Percentiles rank a stretch among this genome's conserved stretches.
These are phyloP conservation scores for Lithosia quadra DNA, from an alignment of 2,888 invertebrate genomes.

Conservation along the genomic window DNA sequence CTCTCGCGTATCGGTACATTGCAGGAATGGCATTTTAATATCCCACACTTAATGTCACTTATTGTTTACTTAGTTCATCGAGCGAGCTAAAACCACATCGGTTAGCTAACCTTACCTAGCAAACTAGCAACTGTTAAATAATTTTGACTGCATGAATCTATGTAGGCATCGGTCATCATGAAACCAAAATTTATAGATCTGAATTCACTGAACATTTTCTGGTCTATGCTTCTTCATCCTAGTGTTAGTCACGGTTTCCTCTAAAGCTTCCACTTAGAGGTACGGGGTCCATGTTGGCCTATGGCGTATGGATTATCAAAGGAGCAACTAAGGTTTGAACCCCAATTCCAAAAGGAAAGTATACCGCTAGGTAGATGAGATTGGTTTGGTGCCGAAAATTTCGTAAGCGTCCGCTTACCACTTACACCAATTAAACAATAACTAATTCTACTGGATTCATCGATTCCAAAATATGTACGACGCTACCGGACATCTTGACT, in stretches of 20 bases:
- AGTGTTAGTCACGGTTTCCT: too few species aligned
- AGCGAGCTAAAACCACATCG: slow-evolving; percentile 70
- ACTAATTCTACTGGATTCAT: too few species aligned
- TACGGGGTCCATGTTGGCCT: too few species aligned
- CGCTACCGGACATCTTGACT: too few species aligned
- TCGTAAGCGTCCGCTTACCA: too few species aligned
- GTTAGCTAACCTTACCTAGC: slow-evolving; percentile 23
- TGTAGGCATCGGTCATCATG: neutral
- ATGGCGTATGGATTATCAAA: too few species aligned
- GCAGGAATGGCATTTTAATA: slow-evolving; percentile 85
- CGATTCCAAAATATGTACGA: too few species aligned
- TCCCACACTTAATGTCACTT: slow-evolving; percentile 80
- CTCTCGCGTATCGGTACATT: slow-evolving; percentile 80
- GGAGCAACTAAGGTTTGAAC: neutral
- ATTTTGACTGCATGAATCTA: neutral
- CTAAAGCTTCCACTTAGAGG: too few species aligned
- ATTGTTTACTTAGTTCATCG: slow-evolving; percentile 82
- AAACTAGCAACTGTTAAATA: neutral
- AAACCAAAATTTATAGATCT: neutral
- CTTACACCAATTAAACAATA: too few species aligned
- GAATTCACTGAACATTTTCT: neutral
- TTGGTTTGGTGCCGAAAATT: too few species aligned
- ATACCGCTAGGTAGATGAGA: neutral
- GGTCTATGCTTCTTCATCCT: too few species aligned
- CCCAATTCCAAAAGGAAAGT: neutral